Conservation (phyloP, 2,797 vertebrate genomes). For the Xenops minutus region DNA sequence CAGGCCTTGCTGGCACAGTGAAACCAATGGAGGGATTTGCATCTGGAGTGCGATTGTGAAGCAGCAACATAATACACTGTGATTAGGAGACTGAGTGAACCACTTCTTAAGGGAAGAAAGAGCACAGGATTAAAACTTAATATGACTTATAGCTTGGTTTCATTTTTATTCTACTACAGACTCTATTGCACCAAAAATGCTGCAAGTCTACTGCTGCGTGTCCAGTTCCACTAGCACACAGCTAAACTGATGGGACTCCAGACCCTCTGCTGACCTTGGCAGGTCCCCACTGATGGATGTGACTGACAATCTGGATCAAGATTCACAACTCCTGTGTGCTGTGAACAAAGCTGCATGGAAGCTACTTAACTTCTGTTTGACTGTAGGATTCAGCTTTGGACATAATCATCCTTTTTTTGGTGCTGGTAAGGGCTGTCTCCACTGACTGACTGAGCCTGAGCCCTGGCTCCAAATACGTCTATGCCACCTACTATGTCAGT, state of each 20-base stretch:
- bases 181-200: background rate
- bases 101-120: background rate
- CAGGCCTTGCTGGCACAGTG: conserved; percentile 37
- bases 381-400: background rate
- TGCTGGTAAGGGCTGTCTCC: background rate
- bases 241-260: background rate
- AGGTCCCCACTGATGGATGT: background rate
- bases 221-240: background rate
- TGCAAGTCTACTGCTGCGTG: background rate
- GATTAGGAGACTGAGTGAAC: conserved; percentile 49
- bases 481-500: background rate
- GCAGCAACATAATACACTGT: conserved; percentile 59
- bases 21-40: conserved; percentile 28
- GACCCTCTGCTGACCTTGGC: background rate
- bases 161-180: background rate
- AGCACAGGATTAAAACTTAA: background rate
- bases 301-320: background rate
- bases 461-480: background rate
- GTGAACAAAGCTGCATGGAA: background rate
- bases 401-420: background rate
- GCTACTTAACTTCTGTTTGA: background rate
- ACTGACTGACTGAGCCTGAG: background rate
- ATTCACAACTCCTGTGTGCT: background rate
- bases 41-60: conserved; percentile 63
- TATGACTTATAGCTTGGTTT: background rate